Evolutionary conservation across 1,140 invertebrate species (phyloP).

Genomic region (Charaxes varanes): DNA sequence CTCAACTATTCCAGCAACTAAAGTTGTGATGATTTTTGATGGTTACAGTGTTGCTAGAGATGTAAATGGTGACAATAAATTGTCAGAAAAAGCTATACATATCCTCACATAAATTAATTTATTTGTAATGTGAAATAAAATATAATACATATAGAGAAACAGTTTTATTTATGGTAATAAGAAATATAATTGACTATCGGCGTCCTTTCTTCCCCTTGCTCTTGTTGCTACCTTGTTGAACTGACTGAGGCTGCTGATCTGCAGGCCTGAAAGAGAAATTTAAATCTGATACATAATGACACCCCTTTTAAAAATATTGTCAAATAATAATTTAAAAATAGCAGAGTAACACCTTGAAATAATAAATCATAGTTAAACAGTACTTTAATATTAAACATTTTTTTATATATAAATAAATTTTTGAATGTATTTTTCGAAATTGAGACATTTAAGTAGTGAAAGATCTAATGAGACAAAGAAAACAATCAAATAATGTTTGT

Average conservation of each 20-base stretch:
- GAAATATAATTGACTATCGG: slow-evolving; percentile 48
- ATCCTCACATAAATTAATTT: slow-evolving; percentile 20
- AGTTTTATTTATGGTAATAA: no score
- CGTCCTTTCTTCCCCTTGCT: slow-evolving; percentile 69
- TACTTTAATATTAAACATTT: no score
- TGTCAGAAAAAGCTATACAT: slow-evolving; percentile 44
- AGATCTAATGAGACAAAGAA: no score
- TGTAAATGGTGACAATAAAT: slow-evolving; percentile 55
- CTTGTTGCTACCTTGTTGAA: slow-evolving; percentile 49
- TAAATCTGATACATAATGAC: slow-evolving; percentile 7
- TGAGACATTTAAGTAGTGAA: no score
- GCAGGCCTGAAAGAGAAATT: slow-evolving; percentile 46
- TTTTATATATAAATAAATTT: no score
- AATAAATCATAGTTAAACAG: no score
- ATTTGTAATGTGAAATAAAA: not conserved
- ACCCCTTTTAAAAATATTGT: not conserved
- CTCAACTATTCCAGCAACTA: slow-evolving; percentile 22
- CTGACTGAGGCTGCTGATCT: slow-evolving; percentile 56
- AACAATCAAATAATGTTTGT: not conserved
- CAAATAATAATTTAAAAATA: slow-evolving; percentile 3
- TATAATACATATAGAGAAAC: no score
- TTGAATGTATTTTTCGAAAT: no score
- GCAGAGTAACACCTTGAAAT: not conserved
- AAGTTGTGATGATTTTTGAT: slow-evolving; percentile 57
- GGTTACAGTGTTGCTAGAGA: slow-evolving; percentile 63